Base-by-base conservation (phyloP, 92 coral and sea anemone species). In the Blastomussa wellsi region DNA sequence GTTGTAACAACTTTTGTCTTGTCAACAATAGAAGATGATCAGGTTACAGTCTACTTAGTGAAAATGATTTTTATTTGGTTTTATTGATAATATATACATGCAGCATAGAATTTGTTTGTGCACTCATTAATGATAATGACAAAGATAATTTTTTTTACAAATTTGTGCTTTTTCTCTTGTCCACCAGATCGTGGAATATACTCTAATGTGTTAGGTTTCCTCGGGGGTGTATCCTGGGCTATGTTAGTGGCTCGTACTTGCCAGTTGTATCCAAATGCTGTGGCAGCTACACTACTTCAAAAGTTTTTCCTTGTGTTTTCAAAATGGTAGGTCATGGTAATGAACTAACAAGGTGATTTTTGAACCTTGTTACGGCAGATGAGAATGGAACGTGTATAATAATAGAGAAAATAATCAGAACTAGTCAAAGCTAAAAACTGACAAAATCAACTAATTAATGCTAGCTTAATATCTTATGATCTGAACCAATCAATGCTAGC, bases 151-250 rank as follows among this genome's bases (percentile, higher is more conserved):
- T 22, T 67, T 12, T 33, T 33, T 2, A 69, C 42, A 35, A 74
- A 42, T 11, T 31, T 28, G 35, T 44, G 35, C 8, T 29, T n/a
- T 74, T 42, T 47, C n/a, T n/a, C 33, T 44, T 5, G 14, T 74
- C 38, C 33, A 19, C 14, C 74, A 96, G 99, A 96, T 52, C 89
- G 89, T 77, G 99, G 99, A 11, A 91, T 96, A 65, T 94, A 96
- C 72, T 96, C 99, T 68, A 96, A 96, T 88, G 97, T 92, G 17
- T 88, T 96, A 73, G 99, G 98, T 51, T 96, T 96, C 60, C 88
- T 96, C 29, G 99, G 99, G 41, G 99, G 99, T n/a, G 99, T 94
- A 15, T 94, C 98, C 0, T 96, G 99, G 99, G 99, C 99, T 29
- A 96, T 96, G 98, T 91, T 96, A 81, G 99, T 96, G 38, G 99